Base-by-base conservation (phyloP, 2,888 invertebrate species). In the Tetramorium bicarinatum region DNA sequence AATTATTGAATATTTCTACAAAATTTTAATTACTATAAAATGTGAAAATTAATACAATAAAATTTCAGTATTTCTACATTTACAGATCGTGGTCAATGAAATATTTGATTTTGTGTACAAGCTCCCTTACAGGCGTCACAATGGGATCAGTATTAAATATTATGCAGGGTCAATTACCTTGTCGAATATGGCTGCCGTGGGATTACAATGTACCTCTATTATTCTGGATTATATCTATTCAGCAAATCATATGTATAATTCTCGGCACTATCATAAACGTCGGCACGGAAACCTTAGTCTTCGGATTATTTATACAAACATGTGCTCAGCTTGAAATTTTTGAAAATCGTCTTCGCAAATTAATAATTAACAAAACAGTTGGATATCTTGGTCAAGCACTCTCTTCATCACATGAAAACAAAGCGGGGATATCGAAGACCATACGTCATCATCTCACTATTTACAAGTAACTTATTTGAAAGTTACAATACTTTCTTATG, bases 311-410 rank as follows among this genome's bases (percentile, higher is more conserved):
- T 15, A 13, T 89, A 15, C 87, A 90, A 72, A 88, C 88, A n/a
- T 92, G 92, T 56, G 85, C 90, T 0, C 91, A 92, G 54, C 82
- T 92, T 38, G 89, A 91, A 59, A 87, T 92, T 9, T 82, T 91
- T 9, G 89, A 90, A 74, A 47, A 59, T 66, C 87, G 91, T 7
- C 54, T 91, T 9, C n/a, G 62, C 3, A 83, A 62, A 21, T 44
- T 66, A 25, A 15, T 66, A 18, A 41, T 18, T 2, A 44, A 8
- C 13, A 52, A 34, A 54, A 66, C 38, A 18, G 8, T 54, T 21
- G 3, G 1, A 13, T 18, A 18, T 41, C 1, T 61, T 2, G 25
- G 18, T n/a, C 15, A 38, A 7, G 1, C 25, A 13, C 8, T n/a
- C 25, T n/a, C 75, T 29, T 34, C 61, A 1, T 38, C 25, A 0